Base-by-base conservation (phyloP, 2,888 invertebrate genomes). In the Meandrusa payeni region DNA sequence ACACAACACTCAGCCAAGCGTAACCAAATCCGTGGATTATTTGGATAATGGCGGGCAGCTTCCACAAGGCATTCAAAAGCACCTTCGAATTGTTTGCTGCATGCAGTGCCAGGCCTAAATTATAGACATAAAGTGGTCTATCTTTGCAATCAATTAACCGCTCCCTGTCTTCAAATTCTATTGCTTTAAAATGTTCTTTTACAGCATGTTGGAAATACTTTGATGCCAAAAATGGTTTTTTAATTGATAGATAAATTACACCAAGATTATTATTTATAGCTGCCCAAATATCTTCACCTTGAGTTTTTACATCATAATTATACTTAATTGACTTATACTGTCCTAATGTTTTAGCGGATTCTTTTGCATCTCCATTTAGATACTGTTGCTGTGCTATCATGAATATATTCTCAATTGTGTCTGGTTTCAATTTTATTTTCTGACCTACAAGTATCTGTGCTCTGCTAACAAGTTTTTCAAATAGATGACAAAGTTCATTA, bases 1-100 rank as follows among this genome's bases (percentile, higher is more conserved):
- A 97, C 94, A 71, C 97, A 97, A 66, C 97, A 97, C 77, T 98
- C 98, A 0, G 98, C 97, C 60, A 98, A 88, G 58, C 98, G 90
- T 43, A 97, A 85, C 98, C 98, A 99, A 24, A 98, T 89, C 41
- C 95, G 89, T 2, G 97, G 95, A 76, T 97, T 97, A 57, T 93
- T 93, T 48, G 95, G 95, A 63, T 94, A 95, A 44, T 94, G 91
- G 51, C 96, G 92, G 0, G 96, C 92, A 1, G 95, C 95, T 73
- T 96, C 93, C 6, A 95, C 92, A 27, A 98, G 90, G 71, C 95
- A 97, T 64, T 97, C 96, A 76, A 98, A 98, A 0, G 98, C 97
- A 61, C 94, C 93, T 47, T 90, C 0, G 95, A 92, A 57, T 95
- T 92, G 41, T 93, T 93, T 19, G 95, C 92, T 64, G 95, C 93